Evolutionary conservation across 2,113 vertebrate genomes (phyloP).

Genomic region (Chrysemys picta): DNA sequence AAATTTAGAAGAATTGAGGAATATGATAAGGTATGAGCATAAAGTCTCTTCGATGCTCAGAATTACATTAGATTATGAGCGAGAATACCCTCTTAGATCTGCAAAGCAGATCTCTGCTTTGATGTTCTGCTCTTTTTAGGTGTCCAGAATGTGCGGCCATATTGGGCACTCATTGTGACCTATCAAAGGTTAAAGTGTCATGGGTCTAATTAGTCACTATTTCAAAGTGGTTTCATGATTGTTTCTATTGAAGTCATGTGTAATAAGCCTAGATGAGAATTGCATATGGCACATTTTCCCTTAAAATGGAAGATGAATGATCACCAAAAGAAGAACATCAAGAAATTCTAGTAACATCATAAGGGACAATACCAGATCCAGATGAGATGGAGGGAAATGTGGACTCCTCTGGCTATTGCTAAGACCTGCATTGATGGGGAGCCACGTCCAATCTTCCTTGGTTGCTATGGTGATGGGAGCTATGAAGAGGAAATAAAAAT

Average conservation of each 20-base stretch:
- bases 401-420: not conserved
- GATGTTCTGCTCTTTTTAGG: not conserved
- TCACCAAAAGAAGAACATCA: not conserved
- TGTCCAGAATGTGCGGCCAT: not conserved
- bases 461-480: not conserved
- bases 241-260: slow-evolving; percentile 37
- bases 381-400: not conserved
- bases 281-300: not conserved
- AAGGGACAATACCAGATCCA: not conserved
- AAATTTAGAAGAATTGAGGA: not conserved
- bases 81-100: not conserved
- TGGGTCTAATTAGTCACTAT: slow-evolving; percentile 47
- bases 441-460: not conserved
- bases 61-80: not conserved
- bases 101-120: not conserved
- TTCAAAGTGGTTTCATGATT: slow-evolving; percentile 62
- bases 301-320: slow-evolving; percentile 11
- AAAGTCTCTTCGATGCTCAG: slow-evolving; percentile 5
- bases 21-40: not conserved
- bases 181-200: not conserved
- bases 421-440: not conserved
- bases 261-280: slow-evolving; percentile 42
- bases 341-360: not conserved
- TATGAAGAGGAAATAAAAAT: not conserved
- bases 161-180: not conserved